These are phyloP conservation scores for Petrolisthes manimaculis DNA, from an alignment of 2,888 invertebrate genomes.

Conservation along the genomic window DNA sequence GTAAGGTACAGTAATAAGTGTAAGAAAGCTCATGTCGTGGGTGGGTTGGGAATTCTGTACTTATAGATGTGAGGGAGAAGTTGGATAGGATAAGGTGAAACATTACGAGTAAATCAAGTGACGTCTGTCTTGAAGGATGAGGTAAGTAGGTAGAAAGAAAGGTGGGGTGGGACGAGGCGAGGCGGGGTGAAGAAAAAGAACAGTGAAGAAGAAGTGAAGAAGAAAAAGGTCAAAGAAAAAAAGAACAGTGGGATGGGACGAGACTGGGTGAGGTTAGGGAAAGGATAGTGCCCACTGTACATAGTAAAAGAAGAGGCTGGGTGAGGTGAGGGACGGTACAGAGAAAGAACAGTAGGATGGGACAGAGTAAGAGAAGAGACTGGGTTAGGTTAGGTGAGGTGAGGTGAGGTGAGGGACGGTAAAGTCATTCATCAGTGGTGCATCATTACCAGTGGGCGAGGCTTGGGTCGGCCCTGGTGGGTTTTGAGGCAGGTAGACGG, in stretches of 20 bases:
- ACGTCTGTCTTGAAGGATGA: no score
- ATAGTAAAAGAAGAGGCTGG: no score
- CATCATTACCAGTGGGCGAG: no score
- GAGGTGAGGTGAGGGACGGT: background rate
- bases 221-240: background rate
- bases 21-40: no score
- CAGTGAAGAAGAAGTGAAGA: background rate
- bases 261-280: background rate
- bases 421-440: no score
- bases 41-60: no score
- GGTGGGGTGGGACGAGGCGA: background rate
- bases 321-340: background rate
- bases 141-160: background rate
- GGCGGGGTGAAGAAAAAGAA: background rate
- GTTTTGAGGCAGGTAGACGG: constrained; percentile 8
- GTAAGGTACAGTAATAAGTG: background rate
- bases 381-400: background rate
- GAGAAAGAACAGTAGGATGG: background rate
- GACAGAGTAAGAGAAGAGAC: background rate
- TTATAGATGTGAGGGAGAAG: no score
- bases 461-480: no score
- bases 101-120: no score
- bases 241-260: background rate
- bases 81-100: no score
- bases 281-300: no score